These are phyloP conservation scores for Agelas oroides DNA, from an alignment of 37 sponge, comb jelly and placozoan species.

Conservation along the genomic window DNA sequence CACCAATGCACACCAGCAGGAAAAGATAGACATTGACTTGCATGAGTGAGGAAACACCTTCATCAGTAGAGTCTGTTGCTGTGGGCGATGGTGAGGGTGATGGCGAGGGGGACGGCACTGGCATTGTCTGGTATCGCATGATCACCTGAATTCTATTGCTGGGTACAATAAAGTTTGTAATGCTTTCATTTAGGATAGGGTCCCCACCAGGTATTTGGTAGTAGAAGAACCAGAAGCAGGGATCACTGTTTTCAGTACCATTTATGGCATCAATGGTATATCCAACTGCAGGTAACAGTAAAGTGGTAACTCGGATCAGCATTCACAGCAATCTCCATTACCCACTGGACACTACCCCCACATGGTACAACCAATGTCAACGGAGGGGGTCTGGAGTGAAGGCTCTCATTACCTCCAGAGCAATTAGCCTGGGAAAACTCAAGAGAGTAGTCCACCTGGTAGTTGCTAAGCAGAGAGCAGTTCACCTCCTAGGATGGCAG, in stretches of 20 bases:
- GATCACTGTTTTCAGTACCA: background rate
- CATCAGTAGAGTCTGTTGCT: too few species aligned
- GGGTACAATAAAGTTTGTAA: conserved; percentile 3
- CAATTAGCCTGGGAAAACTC: too few species aligned
- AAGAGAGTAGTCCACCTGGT: too few species aligned
- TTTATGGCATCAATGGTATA: conserved; percentile 6
- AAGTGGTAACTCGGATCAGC: background rate
- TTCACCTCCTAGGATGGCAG: too few species aligned
- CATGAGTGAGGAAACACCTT: too few species aligned
- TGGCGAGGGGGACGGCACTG: too few species aligned
- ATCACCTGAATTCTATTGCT: background rate
- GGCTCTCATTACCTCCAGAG: too few species aligned
- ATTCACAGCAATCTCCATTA: background rate
- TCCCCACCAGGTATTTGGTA: background rate
- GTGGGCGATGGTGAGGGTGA: too few species aligned
- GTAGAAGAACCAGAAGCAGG: conserved; percentile 15
- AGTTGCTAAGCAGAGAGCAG: too few species aligned
- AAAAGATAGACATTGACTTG: too few species aligned
- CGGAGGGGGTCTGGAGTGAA: background rate
- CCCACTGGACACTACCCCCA: background rate
- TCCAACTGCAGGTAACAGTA: background rate
- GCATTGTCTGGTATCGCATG: background rate
- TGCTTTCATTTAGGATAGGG: background rate
- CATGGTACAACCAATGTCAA: background rate
- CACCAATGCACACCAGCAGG: too few species aligned